Conservation (phyloP, 2,888 invertebrate genomes). For the Hydraecia micacea region DNA sequence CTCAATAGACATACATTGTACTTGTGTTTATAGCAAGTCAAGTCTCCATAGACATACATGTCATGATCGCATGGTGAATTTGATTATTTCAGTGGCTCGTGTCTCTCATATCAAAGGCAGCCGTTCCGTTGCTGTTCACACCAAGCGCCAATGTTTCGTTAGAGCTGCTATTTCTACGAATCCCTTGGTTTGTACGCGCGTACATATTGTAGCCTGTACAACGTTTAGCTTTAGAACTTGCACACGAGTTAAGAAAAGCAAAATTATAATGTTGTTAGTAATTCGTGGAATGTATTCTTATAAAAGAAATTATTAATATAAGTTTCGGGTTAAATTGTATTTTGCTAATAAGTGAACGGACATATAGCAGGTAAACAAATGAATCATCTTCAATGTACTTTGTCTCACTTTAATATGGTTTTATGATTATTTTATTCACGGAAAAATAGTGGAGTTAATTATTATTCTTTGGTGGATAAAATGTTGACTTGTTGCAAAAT, state of each 20-base stretch:
- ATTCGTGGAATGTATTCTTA: slow-evolving; percentile 57
- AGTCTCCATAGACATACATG: not conserved
- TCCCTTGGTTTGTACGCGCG: slow-evolving; percentile 2
- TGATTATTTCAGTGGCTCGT: not conserved
- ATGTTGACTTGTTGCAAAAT: slow-evolving; percentile 24
- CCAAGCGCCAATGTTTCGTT: slow-evolving; percentile 15
- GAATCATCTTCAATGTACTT: slow-evolving; percentile 17
- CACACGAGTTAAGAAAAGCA: slow-evolving; percentile 58
- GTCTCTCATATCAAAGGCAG: slow-evolving; percentile 17
- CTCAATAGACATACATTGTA: not conserved
- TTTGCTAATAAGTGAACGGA: slow-evolving; percentile 44
- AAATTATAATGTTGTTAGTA: slow-evolving; percentile 60
- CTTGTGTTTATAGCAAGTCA: slow-evolving; percentile 7
- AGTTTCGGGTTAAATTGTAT: slow-evolving; percentile 57
- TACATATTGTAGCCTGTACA: slow-evolving; percentile 24
- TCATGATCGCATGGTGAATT: not conserved
- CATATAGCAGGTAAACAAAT: slow-evolving; percentile 11
- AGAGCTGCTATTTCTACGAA: slow-evolving; percentile 12
- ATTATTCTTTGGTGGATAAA: not conserved
- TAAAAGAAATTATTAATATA: slow-evolving; percentile 61
- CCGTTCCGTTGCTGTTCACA: slow-evolving; percentile 8
- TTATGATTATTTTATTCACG: slow-evolving; percentile 25
- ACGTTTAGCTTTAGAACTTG: slow-evolving; percentile 50
- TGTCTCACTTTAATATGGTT: slow-evolving; percentile 7
- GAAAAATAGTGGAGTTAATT: not conserved